These are phyloP conservation scores for Arenaria interpres DNA, from an alignment of 2,113 vertebrate species.

Conservation along the genomic window DNA sequence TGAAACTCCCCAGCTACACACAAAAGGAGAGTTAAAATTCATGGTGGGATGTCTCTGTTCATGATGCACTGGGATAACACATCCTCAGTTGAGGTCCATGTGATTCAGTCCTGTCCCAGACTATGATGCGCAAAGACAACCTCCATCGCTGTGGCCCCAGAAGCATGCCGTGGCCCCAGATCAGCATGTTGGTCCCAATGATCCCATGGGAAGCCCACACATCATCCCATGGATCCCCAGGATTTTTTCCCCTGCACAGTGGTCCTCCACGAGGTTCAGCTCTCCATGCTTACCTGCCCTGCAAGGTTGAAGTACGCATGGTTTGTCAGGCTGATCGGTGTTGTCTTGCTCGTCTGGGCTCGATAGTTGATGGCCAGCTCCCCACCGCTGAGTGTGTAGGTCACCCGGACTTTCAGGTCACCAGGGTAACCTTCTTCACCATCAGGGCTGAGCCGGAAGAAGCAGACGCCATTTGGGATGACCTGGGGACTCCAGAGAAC, in stretches of 20 bases:
- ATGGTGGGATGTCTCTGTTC: not conserved
- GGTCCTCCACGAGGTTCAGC: fast-evolving
- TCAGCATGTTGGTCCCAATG: fast-evolving
- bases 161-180: not conserved
- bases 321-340: constrained; percentile 92
- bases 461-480: constrained; percentile 79
- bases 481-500: constrained; percentile 84
- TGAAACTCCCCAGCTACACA: not conserved
- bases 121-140: not conserved
- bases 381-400: constrained; percentile 81
- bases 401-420: constrained; percentile 85
- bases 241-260: not conserved
- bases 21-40: not conserved
- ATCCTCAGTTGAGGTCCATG: not conserved
- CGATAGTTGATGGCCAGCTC: constrained; percentile 83
- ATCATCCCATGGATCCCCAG: not conserved
- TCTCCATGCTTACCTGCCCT: constrained; percentile 82
- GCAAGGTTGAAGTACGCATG: constrained; percentile 94
- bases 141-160: not conserved
- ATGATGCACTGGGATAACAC: fast-evolving
- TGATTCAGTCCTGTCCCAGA: not conserved
- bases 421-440: constrained; percentile 94
- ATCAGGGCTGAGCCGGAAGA: constrained; percentile 85
- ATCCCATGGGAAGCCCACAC: not conserved
- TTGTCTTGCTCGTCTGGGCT: constrained; percentile 82